Base-by-base conservation (phyloP, 2,113 vertebrate species). In the Sinocyclocheilus anshuiensis region DNA sequence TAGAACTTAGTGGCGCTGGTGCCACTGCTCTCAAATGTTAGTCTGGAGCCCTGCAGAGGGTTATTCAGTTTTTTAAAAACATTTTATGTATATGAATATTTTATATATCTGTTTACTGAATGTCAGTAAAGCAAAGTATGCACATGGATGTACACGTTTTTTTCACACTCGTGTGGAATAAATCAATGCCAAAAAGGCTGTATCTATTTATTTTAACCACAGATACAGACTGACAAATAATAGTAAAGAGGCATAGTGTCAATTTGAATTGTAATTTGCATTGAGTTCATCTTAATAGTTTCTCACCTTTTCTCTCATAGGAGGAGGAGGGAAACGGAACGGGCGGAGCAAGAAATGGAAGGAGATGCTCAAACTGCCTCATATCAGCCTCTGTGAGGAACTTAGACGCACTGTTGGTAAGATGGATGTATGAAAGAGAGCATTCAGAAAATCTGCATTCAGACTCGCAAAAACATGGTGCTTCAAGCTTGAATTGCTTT, bases 261-360 rank as follows among this genome's bases (percentile, higher is more conserved):
- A 0, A 20, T 18, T 55, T 55, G 6, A 55, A 55, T n/a, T 48
- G 72, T 7, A 13, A 48, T 48, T 48, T 75, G 10, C 42, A 45
- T 10, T 45, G 76, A 29, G 26, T 57, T 55, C 26, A 33, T 55
- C 29, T 3, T 50, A 13, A 33, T 57, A 16, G 29, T 53, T 39
- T 84, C 7, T 57, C 59, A 67, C 33, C 26, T 18, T 84, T n/a
- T 84, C 33, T 80, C 33, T 81, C 12, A 45, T 77, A 98, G 97
- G 95, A 93, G 95, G 94, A 77, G 92, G 93, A 90, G 95, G 95
- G 88, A 97, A 96, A 89, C 94, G 95, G 90, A 97, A 93, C 67
- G 96, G 97, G 1, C 96, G 97, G 83, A 99, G 97, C 90, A 98
- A 96, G 90, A 98, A 96, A 92, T 99, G 97, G 97, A 97, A 89